These are phyloP conservation scores for Phortica okadai DNA, from an alignment of 2,888 invertebrate species.

Conservation along the genomic window DNA sequence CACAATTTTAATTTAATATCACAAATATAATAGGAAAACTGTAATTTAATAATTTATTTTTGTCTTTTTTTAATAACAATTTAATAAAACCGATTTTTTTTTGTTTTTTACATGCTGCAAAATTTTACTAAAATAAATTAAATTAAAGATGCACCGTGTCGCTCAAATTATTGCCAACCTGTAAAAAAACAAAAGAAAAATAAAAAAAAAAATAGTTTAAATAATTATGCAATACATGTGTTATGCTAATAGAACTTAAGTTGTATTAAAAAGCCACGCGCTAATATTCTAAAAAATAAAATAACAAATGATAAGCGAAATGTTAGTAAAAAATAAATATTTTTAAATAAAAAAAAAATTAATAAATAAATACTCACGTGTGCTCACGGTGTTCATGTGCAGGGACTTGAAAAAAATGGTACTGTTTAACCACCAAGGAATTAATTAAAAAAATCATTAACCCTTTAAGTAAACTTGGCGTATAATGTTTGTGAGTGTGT, in stretches of 20 bases:
- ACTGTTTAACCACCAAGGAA: too few relatives aligned
- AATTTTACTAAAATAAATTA: slow-evolving; percentile 12
- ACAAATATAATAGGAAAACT: not conserved
- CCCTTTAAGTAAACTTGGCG: too few relatives aligned
- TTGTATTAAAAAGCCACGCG: not conserved
- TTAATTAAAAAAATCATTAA: too few relatives aligned
- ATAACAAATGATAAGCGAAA: too few relatives aligned
- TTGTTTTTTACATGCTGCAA: not conserved
- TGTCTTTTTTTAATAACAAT: not conserved
- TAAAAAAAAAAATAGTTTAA: not conserved
- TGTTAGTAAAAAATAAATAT: too few relatives aligned
- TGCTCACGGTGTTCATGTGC: too few relatives aligned
- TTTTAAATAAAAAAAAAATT: too few relatives aligned
- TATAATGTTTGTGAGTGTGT: too few relatives aligned
- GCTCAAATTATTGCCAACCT: not conserved
- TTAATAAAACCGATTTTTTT: slow-evolving; percentile 2
- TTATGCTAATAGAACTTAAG: not conserved
- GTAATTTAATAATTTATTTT: too few relatives aligned
- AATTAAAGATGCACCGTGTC: slow-evolving; percentile 15
- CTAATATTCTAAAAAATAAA: too few relatives aligned
- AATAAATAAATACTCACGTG: too few relatives aligned
- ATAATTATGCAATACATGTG: not conserved
- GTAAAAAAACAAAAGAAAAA: not conserved
- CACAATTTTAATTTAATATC: slow-evolving; percentile 9
- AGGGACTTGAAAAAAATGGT: too few relatives aligned